A percentile compares a stretch with the other conserved stretches of the same genome.
These are phyloP conservation scores for Apodemia mormo DNA, from an alignment of 2,888 invertebrate genomes.

Conservation along the genomic window DNA sequence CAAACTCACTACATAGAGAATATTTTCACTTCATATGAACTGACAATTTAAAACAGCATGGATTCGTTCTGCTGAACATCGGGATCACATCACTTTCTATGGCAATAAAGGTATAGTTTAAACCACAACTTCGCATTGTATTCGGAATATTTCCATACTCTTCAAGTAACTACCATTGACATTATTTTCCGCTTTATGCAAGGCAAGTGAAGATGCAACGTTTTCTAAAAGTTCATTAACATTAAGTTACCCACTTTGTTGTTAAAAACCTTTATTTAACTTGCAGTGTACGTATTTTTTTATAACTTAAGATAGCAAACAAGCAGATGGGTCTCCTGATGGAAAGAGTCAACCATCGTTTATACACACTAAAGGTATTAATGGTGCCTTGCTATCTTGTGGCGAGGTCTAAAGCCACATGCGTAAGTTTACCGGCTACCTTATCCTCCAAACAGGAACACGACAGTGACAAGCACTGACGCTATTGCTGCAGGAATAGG, in stretches of 20 bases:
- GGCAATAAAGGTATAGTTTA: conserved; percentile 51
- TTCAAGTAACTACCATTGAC: conserved; percentile 15
- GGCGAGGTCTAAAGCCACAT: too few relatives aligned
- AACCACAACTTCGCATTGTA: conserved; percentile 15
- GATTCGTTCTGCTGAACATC: conserved; percentile 70
- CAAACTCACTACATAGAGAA: conserved; percentile 2
- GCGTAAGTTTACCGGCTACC: too few relatives aligned
- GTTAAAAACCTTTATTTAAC: too few relatives aligned
- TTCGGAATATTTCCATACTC: conserved; percentile 19
- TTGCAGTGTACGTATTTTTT: too few relatives aligned
- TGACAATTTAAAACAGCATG: conserved; percentile 43
- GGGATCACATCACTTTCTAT: conserved; percentile 70
- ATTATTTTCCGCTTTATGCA: conserved; percentile 12
- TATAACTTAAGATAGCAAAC: too few relatives aligned
- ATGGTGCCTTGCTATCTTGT: too few relatives aligned
- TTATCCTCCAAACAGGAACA: too few relatives aligned
- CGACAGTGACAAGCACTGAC: too few relatives aligned
- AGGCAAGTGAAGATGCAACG: not conserved
- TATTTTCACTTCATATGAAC: conserved; percentile 37
- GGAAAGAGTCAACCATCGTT: too few relatives aligned
- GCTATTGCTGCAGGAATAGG: too few relatives aligned
- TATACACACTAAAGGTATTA: too few relatives aligned
- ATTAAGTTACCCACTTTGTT: not conserved
- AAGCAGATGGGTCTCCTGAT: too few relatives aligned
- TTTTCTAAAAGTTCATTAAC: conserved; percentile 13